These are phyloP conservation scores for Euthynnus affinis DNA, from an alignment of 2,797 vertebrate genomes.

Conservation along the genomic window DNA sequence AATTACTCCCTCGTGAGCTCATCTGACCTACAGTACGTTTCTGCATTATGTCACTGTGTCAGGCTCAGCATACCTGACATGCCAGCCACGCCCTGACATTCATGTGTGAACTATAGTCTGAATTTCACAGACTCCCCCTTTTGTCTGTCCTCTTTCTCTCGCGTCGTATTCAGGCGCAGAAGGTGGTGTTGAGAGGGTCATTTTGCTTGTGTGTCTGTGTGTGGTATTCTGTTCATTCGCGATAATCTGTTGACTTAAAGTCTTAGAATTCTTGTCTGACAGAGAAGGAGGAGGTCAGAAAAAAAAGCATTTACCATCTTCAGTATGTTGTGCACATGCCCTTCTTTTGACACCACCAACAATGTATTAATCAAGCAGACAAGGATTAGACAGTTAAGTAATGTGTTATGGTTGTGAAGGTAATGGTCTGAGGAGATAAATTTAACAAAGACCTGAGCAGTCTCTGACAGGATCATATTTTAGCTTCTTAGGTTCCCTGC, in stretches of 20 bases:
- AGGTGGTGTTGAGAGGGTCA: slow-evolving; percentile 6
- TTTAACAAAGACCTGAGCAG: slow-evolving; percentile 22
- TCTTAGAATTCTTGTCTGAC: slow-evolving; percentile 40
- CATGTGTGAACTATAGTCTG: slow-evolving; percentile 2
- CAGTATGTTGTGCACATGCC: slow-evolving; percentile 22
- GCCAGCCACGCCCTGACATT: slow-evolving; percentile 22
- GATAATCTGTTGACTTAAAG: slow-evolving; percentile 55
- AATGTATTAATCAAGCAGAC: slow-evolving; percentile 49
- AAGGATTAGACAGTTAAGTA: slow-evolving; percentile 43
- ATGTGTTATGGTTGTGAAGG: slow-evolving; percentile 47
- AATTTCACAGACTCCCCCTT: slow-evolving; percentile 13
- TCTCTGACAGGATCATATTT: slow-evolving; percentile 28
- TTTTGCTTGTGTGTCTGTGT: slow-evolving; percentile 33
- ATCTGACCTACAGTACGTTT: slow-evolving; percentile 14
- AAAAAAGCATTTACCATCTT: slow-evolving; percentile 45
- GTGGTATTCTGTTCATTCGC: slow-evolving; percentile 48
- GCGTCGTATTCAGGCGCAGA: slow-evolving; percentile 22
- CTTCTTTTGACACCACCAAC: slow-evolving; percentile 42
- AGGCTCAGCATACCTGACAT: slow-evolving; percentile 44
- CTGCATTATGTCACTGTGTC: slow-evolving; percentile 45
- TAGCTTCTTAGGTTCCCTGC: neutral
- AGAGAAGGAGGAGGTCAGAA: slow-evolving; percentile 21
- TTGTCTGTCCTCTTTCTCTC: slow-evolving; percentile 16
- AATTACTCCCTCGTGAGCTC: slow-evolving; percentile 23
- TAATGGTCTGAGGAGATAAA: slow-evolving; percentile 34